These are phyloP conservation scores for Drosophila repletoides DNA, from an alignment of 1,140 invertebrate genomes.

Conservation along the genomic window DNA sequence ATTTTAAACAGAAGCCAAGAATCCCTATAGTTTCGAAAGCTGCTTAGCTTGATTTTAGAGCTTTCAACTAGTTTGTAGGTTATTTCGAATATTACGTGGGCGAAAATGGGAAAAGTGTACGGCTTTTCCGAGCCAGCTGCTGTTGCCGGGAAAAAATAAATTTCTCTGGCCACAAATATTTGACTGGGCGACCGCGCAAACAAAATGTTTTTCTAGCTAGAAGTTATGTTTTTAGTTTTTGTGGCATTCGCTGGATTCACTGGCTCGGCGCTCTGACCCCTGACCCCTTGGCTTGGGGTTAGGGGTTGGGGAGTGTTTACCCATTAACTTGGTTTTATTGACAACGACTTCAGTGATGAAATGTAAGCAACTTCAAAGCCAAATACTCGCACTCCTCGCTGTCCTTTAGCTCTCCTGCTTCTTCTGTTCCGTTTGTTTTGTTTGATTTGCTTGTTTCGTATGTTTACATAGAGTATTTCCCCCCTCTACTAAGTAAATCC, in stretches of 20 bases:
- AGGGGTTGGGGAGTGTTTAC: constrained; percentile 43
- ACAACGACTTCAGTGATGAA: constrained; percentile 76
- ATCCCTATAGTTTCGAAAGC: too few relatives aligned
- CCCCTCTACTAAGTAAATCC: constrained; percentile 5
- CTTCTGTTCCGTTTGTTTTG: constrained; percentile 19
- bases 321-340: constrained; percentile 77
- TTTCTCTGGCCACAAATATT: constrained; percentile 68
- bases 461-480: constrained; percentile 51
- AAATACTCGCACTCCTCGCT: constrained; percentile 28
- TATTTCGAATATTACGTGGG: constrained; percentile 1
- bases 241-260: constrained; percentile 20
- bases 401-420: not conserved
- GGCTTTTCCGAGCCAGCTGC: constrained; percentile 53
- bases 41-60: too few relatives aligned
- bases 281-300: not conserved
- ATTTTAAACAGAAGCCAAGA: too few relatives aligned
- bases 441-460: constrained; percentile 47
- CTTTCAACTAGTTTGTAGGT: too few relatives aligned
- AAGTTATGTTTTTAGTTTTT: constrained; percentile 71
- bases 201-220: constrained; percentile 66
- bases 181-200: constrained; percentile 60
- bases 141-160: constrained; percentile 46
- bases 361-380: constrained; percentile 79
- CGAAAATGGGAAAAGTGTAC: not conserved
- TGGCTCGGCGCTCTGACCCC: not conserved